A percentile compares a stretch with the other conserved stretches of the same genome.
phyloP scores from a whole-genome alignment of 2,888 invertebrate genomes.

The Globia sparganii region DNA sequence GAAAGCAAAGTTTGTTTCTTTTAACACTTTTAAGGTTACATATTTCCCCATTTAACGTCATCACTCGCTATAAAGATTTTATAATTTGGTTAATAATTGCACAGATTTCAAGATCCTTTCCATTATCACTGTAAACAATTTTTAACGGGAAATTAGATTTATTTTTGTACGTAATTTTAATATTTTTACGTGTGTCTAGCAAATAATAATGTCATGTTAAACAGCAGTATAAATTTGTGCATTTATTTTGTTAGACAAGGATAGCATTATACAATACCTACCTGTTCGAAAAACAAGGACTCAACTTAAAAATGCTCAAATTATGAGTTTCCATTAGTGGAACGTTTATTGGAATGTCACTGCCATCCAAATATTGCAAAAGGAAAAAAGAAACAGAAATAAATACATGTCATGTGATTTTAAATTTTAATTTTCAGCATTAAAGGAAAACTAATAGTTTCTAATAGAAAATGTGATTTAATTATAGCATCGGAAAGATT shows the following conservation, averaged over 20 bases:
- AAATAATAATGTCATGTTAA: conserved; percentile 55
- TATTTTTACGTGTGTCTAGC: conserved; percentile 65
- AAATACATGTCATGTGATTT: conserved; percentile 69
- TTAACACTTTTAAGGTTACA: conserved; percentile 88
- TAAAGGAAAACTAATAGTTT: no score
- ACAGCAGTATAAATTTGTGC: neutral
- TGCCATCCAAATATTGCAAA: conserved; percentile 56
- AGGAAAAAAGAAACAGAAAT: conserved; percentile 27
- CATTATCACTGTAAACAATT: conserved; percentile 73
- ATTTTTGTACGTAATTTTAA: conserved; percentile 65
- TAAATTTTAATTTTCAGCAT: neutral
- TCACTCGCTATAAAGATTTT: conserved; percentile 77
- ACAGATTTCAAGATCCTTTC: conserved; percentile 56
- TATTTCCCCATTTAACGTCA: conserved; percentile 85
- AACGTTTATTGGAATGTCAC: conserved; percentile 50
- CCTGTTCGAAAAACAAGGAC: conserved; percentile 23
- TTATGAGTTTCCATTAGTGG: rapidly evolving
- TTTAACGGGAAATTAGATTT: conserved; percentile 60
- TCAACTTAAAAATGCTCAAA: conserved; percentile 18
- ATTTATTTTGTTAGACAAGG: conserved; percentile 27
- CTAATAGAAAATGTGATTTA: neutral
- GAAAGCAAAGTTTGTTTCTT: conserved; percentile 86
- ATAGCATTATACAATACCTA: neutral
- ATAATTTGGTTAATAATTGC: conserved; percentile 58
- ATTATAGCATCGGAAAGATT: neutral